Evolutionary conservation across 2,888 invertebrate species (phyloP), one percentile per base, ranked within the genome.

Genomic region (Spisula subtruncata): DNA sequence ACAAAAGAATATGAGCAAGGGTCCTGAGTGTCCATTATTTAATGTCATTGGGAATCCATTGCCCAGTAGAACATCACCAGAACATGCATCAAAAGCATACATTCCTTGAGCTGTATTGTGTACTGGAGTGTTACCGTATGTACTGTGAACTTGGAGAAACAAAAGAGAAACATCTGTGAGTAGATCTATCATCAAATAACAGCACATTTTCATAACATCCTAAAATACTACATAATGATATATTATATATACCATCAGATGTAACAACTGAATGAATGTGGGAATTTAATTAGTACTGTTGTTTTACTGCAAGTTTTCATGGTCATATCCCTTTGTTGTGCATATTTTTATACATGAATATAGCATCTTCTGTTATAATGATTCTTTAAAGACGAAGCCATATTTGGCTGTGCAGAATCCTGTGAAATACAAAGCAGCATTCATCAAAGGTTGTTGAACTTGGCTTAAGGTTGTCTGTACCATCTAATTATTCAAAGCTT

Each of bases 91-190:
- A 56, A n/a, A n/a, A n/a, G n/a, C n/a, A n/a, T 41, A 41, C 56
- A n/a, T n/a, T 20, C 2, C 14, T 12, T n/a, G 6, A 66, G n/a
- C n/a, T n/a, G n/a, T 25, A 66, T 25, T 25, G 10, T n/a, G 25
- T 10, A 10, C 1, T 25, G 5, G 60, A 66, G 60, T 66, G 60
- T 66, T 66, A 66, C n/a, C 60, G 4, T 25, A 66, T 66, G 60
- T n/a, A n/a, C 60, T 66, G 25, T n/a, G 2, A 5, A 41, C 1
- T 25, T 12, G 20, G 25, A 8, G 60, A 25, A 25, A 66, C 60
- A 66, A 66, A 66, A 66, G 60, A 10, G 60, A 66, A 66, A 1
- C 60, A 66, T 66, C 60, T 25, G 60, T 66, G n/a, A 66, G 25
- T 25, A 66, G 60, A 66, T 25, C 12, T 10, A 10, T 25, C 25